A percentile compares a stretch with the other conserved stretches of the same genome.
Conservation (phyloP, 2,888 invertebrate genomes). For the Rhimphoctona megacephalus region DNA sequence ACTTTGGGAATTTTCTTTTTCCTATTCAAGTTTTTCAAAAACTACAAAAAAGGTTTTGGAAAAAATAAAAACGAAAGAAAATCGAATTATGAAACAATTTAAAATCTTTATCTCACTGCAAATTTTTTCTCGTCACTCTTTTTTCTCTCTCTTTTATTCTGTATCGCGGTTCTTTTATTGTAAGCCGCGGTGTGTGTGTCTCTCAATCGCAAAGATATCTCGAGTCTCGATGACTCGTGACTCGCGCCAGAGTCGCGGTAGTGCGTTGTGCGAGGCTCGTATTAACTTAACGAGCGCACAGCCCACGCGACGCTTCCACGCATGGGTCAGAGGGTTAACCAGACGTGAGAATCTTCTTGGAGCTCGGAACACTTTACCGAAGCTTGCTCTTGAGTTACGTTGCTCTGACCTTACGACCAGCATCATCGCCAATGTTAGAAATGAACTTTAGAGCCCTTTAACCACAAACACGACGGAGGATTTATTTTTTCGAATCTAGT, state of each 20-base stretch:
- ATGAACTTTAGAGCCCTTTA: slow-evolving; percentile 42
- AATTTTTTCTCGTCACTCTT: neutral
- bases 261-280: slow-evolving; percentile 76
- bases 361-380: slow-evolving; percentile 46
- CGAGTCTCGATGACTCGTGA: slow-evolving; percentile 63
- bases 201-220: slow-evolving; percentile 51
- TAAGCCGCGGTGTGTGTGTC: slow-evolving; percentile 57
- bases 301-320: slow-evolving; percentile 81
- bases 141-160: neutral
- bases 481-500: neutral
- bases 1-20: neutral
- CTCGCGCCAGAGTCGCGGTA: slow-evolving; percentile 51
- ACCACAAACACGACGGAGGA: neutral
- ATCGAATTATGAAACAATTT: neutral
- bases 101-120: neutral
- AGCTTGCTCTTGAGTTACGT: slow-evolving; percentile 32
- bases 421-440: slow-evolving; percentile 28
- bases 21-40: neutral
- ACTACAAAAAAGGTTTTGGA: neutral
- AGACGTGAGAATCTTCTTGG: slow-evolving; percentile 80
- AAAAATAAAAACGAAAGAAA: neutral
- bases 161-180: slow-evolving; percentile 60
- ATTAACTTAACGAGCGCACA: slow-evolving; percentile 81
- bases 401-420: slow-evolving; percentile 35
- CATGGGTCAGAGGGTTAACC: slow-evolving; percentile 80